Evolutionary conservation across 2,113 vertebrate genomes (phyloP), one percentile per base, ranked within the genome.

Genomic region (Nannospalax galili): DNA sequence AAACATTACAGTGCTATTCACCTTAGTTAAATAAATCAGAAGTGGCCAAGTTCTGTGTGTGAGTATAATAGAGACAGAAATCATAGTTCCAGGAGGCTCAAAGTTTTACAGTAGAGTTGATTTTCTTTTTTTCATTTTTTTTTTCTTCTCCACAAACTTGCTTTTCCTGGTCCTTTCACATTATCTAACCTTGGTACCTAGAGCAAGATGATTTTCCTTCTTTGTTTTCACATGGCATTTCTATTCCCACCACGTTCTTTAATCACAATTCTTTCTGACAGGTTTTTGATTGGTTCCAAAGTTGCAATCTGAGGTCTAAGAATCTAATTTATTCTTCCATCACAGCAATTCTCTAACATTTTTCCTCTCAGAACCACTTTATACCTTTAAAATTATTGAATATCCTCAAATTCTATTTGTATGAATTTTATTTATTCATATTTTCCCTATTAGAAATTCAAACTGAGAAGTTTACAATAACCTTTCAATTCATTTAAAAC

Each of bases 261-360:
- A 84, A 94, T 95, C 80, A 93, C 60, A 93, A 37, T 96, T 96
- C 84, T 94, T 96, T 58, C 48, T 96, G 92, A 96, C 84, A 79
- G 75, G n/a, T 92, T 95, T 97, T 94, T 94, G 73, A 97, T 96
- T 75, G 19, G 58, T 79, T 96, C 64, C 75, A 95, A 42, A 93
- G 92, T 93, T 94, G 40, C 5, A 79, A 9, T 19, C 75, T 65
- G 40, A 64, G 58, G 17, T 8, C 58, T 74, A 72, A 69, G 56
- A 85, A 95, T 90, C 69, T 96, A 89, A 95, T 94, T 97, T 91
- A 89, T 95, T 40, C 89, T n/a, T 93, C 80, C 89, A 0, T 86
- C 85, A 40, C 17, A 95, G 69, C 45, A 60, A 17, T 58, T 74
- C 56, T 86, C n/a, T 89, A 88, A 48, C 2, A 90, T 72, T 81